Base-by-base conservation (phyloP, 2,113 vertebrate genomes). In the Rhizomys pruinosus region DNA sequence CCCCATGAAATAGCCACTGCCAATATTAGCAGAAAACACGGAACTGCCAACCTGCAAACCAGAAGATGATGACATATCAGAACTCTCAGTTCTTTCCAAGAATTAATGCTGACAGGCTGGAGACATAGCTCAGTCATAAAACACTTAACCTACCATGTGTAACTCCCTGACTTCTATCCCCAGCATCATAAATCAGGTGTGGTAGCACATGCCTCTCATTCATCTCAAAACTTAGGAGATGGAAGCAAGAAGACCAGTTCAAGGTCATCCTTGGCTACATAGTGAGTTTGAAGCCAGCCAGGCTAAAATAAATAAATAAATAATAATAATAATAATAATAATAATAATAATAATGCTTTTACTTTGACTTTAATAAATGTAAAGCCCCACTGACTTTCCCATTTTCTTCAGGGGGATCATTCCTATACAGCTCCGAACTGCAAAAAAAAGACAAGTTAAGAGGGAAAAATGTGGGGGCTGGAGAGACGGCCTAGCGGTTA, bases 11-110 rank as follows among this genome's bases (percentile, higher is more conserved):
- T 99, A 99, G 5, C 98, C 98, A 6, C 98, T 99, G 96, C 99
- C 98, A 42, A 99, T 98, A 96, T 99, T 99, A 79, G 99, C 98
- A 93, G 99, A 99, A 97, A 99, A 99, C 39, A 99, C 98, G 16
- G 99, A 99, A 3, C 99, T 98, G 39, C 99, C 99, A 4, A 99
- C 99, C 99, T 99, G 97, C 82, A 97, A 97, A 96, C 2, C 90
- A 80, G 93, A 94, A 96, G 77, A 85, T 0, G 1, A 80, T 55
- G 57, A 66, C 44, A 4, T 72, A 44, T 92, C n/a, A 93, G 78
- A 94, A 90, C 57, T 63, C 23, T 78, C 2, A 42, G 7, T 61
- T 17, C 44, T 32, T 7, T 87, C 13, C 27, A 66, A 71, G 25
- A 85, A 74, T 32, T 34, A 6, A 64, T 91, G 91, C 59, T 84